Percentiles rank a stretch among this genome's conserved stretches.
Conservation (phyloP, 2,888 invertebrate genomes). For the Octonoba sinensis region DNA sequence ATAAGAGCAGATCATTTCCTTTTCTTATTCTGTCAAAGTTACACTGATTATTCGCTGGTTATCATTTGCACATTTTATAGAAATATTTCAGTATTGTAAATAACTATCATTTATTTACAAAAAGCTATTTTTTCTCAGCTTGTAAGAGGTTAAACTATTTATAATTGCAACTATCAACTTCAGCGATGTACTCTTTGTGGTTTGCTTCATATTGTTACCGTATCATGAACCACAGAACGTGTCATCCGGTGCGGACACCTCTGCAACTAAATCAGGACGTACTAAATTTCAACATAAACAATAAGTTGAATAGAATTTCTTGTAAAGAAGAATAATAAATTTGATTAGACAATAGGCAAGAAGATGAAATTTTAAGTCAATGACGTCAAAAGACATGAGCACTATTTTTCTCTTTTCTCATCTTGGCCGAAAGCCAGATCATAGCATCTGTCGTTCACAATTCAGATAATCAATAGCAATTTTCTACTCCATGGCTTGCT, state of each 20-base stretch:
- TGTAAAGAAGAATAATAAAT: conserved; percentile 25
- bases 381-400: conserved; percentile 25
- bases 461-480: neutral
- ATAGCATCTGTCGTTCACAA: neutral
- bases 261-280: conserved; percentile 2
- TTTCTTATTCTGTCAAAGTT: too few relatives aligned
- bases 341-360: conserved; percentile 27
- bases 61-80: too few relatives aligned
- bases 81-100: too few relatives aligned
- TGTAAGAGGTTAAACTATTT: too few relatives aligned
- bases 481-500: neutral
- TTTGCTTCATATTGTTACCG: too few relatives aligned
- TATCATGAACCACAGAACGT: neutral
- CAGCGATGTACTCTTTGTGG: too few relatives aligned
- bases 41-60: too few relatives aligned
- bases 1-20: too few relatives aligned
- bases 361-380: conserved; percentile 35
- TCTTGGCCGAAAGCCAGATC: conserved; percentile 13
- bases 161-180: too few relatives aligned
- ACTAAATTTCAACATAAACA: neutral
- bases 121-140: too few relatives aligned
- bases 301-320: neutral
- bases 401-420: conserved; percentile 8
- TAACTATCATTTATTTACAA: too few relatives aligned
- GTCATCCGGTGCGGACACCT: neutral